These are phyloP conservation scores for Metopia argyrocephala DNA, from an alignment of 2,888 invertebrate species.

Conservation along the genomic window DNA sequence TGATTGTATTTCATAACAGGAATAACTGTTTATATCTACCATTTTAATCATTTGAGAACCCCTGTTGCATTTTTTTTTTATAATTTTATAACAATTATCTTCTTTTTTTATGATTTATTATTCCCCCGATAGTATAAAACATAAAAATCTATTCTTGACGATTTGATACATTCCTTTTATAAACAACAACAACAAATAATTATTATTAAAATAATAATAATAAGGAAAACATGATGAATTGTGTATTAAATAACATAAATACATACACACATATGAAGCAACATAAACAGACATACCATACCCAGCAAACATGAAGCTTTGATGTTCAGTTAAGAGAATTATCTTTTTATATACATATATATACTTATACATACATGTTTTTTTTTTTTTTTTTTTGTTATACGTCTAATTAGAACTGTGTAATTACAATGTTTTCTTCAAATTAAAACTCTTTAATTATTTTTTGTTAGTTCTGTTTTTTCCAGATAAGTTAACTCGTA, in stretches of 20 bases:
- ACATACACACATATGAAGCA: background rate
- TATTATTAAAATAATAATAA: slow-evolving; percentile 39
- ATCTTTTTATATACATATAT: too few relatives aligned
- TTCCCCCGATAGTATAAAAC: background rate
- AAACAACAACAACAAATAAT: slow-evolving; percentile 13
- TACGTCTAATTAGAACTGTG: too few relatives aligned
- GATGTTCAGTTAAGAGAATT: too few relatives aligned
- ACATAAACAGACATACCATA: background rate
- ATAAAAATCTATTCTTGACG: slow-evolving; percentile 7
- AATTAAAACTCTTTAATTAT: too few relatives aligned
- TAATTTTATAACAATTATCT: slow-evolving; percentile 25
- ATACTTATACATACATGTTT: too few relatives aligned
- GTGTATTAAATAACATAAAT: background rate
- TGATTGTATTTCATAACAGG: too few relatives aligned
- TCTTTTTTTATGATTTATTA: background rate
- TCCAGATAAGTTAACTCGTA: too few relatives aligned
- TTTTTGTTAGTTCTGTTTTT: too few relatives aligned
- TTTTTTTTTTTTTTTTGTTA: too few relatives aligned
- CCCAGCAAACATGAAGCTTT: too few relatives aligned
- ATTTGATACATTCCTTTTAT: slow-evolving; percentile 15
- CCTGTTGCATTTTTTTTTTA: slow-evolving; percentile 38
- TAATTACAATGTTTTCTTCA: too few relatives aligned
- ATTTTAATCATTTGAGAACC: slow-evolving; percentile 15
- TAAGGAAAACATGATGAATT: slow-evolving; percentile 56
- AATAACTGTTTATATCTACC: too few relatives aligned